Percentiles rank a stretch among this genome's conserved stretches.
phyloP scores from a whole-genome alignment of 2,888 invertebrate species.

The Caenorhabditis drosophilae region DNA sequence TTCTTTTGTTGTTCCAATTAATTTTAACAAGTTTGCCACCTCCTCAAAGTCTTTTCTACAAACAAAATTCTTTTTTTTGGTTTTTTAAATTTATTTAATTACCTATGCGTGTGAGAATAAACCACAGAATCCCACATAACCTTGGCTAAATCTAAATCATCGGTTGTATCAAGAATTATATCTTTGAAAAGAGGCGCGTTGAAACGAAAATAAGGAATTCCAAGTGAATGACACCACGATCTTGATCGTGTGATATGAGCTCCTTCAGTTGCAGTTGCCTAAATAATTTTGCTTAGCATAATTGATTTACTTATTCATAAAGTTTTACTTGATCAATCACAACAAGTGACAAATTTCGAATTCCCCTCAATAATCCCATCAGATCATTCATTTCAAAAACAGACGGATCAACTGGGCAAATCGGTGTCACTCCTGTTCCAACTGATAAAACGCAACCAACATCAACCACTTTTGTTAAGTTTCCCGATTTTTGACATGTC shows the following conservation, averaged over 20 bases:
- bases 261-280: conserved; percentile 91
- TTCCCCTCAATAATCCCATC: conserved; percentile 73
- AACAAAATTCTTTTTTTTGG: neutral
- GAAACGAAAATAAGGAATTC: conserved; percentile 82
- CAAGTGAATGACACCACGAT: conserved; percentile 87
- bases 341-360: conserved; percentile 83
- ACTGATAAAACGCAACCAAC: conserved; percentile 81
- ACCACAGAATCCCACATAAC: conserved; percentile 68
- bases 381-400: conserved; percentile 79
- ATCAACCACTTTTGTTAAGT: conserved; percentile 74
- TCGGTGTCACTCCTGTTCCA: conserved; percentile 75
- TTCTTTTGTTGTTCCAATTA: conserved; percentile 44
- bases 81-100: neutral
- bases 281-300: conserved; percentile 7
- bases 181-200: conserved; percentile 34
- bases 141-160: conserved; percentile 59
- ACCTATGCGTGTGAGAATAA: conserved; percentile 57
- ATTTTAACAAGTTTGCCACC: conserved; percentile 41
- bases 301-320: neutral
- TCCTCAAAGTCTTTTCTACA: conserved; percentile 51
- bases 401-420: conserved; percentile 74
- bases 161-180: conserved; percentile 60
- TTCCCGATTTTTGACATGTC: conserved; percentile 75
- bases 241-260: conserved; percentile 89
- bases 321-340: conserved; percentile 83